phyloP scores from a whole-genome alignment of 2,797 vertebrate species.

The Phoeniculus purpureus region DNA sequence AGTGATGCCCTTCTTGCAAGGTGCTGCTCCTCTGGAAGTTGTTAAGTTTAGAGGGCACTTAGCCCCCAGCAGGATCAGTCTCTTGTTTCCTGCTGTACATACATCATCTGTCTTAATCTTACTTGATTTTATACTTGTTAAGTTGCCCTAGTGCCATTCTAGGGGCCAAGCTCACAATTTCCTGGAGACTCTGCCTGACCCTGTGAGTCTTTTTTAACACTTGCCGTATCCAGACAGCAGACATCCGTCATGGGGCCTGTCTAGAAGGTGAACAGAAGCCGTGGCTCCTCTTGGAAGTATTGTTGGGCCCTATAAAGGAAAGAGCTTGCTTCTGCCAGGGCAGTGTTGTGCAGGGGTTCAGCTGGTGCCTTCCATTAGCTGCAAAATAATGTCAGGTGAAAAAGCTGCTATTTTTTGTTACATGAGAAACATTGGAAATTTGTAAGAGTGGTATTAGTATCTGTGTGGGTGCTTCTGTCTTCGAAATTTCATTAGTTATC shows the following conservation, averaged over 20 bases:
- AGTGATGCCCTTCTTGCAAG: slow-evolving; percentile 23
- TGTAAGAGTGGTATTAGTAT: neutral
- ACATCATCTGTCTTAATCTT: neutral
- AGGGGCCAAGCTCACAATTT: slow-evolving; percentile 7
- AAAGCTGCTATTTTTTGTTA: neutral
- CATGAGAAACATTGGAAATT: neutral
- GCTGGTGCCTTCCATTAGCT: neutral
- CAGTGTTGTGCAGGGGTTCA: slow-evolving; percentile 33
- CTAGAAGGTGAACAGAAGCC: neutral
- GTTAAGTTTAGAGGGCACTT: slow-evolving; percentile 56
- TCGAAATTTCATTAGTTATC: neutral
- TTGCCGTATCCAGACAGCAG: neutral
- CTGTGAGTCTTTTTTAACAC: neutral
- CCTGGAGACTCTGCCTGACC: neutral
- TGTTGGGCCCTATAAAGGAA: neutral
- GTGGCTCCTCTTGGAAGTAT: neutral
- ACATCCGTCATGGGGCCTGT: neutral
- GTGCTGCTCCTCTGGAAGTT: slow-evolving; percentile 31
- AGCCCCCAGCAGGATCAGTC: slow-evolving; percentile 27
- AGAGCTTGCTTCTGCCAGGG: neutral
- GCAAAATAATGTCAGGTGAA: neutral
- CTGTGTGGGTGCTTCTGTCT: neutral
- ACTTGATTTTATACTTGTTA: slow-evolving; percentile 43
- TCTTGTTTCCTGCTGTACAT: slow-evolving; percentile 31
- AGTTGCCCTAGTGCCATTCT: slow-evolving; percentile 27